A percentile compares a stretch with the other conserved stretches of the same genome.
Conservation (phyloP, 2,888 invertebrate genomes). For the Idaea dimidiata region DNA sequence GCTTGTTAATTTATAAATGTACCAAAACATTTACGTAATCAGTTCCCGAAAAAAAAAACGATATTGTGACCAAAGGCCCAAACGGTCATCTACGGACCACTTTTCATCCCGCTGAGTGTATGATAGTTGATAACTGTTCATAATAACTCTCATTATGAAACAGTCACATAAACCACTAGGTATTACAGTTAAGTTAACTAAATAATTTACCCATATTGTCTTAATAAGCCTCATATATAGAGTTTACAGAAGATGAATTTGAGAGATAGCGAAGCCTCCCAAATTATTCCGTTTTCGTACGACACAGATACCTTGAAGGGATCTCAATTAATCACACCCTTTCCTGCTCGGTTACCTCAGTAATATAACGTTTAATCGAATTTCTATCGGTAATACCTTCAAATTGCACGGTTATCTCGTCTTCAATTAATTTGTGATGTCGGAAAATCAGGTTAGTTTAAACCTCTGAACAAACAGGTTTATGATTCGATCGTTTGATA, state of each 20-base stretch:
- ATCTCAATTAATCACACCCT: slow-evolving; percentile 22
- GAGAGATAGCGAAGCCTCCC: not conserved
- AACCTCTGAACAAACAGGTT: not conserved
- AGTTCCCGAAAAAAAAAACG: too few relatives aligned
- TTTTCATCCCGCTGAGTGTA: too few relatives aligned
- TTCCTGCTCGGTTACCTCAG: slow-evolving; percentile 7
- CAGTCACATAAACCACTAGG: too few relatives aligned
- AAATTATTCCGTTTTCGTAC: slow-evolving; percentile 1
- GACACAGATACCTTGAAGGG: slow-evolving; percentile 14
- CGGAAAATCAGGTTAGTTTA: not conserved
- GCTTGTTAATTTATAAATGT: too few relatives aligned
- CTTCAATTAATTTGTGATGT: not conserved
- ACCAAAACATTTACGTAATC: too few relatives aligned
- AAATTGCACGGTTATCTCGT: not conserved
- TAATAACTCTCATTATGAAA: too few relatives aligned
- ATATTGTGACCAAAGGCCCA: too few relatives aligned
- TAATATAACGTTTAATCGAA: slow-evolving; percentile 9
- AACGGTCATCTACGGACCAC: too few relatives aligned
- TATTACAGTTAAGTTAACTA: too few relatives aligned
- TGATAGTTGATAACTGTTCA: too few relatives aligned
- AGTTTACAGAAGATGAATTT: not conserved
- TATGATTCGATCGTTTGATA: not conserved
- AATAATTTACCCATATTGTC: too few relatives aligned
- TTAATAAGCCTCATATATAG: not conserved
- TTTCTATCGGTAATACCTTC: slow-evolving; percentile 3